These are phyloP conservation scores for Nomada ferruginata DNA, from an alignment of 2,888 invertebrate genomes.

Conservation along the genomic window DNA sequence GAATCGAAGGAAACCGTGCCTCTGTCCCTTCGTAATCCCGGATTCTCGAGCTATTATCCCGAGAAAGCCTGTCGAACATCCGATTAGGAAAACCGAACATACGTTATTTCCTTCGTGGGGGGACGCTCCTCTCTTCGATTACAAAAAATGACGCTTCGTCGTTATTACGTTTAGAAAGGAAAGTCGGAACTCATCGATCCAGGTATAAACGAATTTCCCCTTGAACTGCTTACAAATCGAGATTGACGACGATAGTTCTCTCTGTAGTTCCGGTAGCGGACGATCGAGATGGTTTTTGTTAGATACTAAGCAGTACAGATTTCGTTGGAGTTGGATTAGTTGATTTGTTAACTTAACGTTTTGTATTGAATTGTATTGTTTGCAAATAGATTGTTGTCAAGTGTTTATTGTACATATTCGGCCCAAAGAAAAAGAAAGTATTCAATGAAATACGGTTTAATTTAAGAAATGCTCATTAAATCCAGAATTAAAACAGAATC, in stretches of 20 bases:
- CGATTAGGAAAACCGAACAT: constrained; percentile 80
- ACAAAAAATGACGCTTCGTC: constrained; percentile 70
- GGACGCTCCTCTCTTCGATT: constrained; percentile 46
- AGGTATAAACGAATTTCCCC: constrained; percentile 65
- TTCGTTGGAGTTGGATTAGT: no score
- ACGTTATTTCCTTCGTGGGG: constrained; percentile 74
- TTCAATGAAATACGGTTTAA: no score
- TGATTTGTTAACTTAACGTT: no score
- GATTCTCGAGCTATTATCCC: constrained; percentile 77
- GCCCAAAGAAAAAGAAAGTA: no score
- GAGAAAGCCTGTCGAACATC: constrained; percentile 79
- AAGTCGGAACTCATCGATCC: constrained; percentile 54
- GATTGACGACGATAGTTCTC: constrained; percentile 49
- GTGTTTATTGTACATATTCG: no score
- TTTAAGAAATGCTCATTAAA: no score
- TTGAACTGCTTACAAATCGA: constrained; percentile 54
- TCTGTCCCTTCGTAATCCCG: constrained; percentile 75
- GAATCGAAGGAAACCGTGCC: constrained; percentile 74
- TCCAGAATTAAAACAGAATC: no score
- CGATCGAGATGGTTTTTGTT: background rate
- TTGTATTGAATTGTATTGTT: no score
- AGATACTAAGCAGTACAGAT: no score
- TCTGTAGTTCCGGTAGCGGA: constrained; percentile 4
- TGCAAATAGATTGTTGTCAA: no score
- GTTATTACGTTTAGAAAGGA: constrained; percentile 68